Evolutionary conservation across 2,797 vertebrate genomes (phyloP), one percentile per base, ranked within the genome.

Genomic region (Chaetodon trifasciatus): DNA sequence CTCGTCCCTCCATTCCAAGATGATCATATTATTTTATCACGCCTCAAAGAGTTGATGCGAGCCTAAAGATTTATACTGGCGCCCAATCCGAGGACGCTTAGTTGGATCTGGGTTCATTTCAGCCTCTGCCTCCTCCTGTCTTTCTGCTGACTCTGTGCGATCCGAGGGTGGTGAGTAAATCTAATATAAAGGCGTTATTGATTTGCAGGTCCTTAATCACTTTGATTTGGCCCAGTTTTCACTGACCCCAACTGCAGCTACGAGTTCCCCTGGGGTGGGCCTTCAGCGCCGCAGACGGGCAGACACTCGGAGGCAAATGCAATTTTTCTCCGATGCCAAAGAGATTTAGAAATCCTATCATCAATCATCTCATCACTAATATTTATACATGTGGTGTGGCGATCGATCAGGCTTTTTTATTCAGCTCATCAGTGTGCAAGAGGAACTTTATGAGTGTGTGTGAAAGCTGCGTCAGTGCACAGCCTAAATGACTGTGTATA

Each of bases 131-230:
- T 63, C 40, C 64, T 78, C 69, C 70, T 74, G 5, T 88, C 85
- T 91, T 95, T 94, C 90, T 94, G 95, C 94, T 95, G 95, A 96
- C 92, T 82, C 79, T 3, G 91, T 86, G 82, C 74, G 74, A 94
- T 92, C 82, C 53, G 55, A 65, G 74, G 63, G 85, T 84, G 84
- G 86, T 66, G 79, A 92, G 91, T 91, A 93, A 95, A 95, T 95
- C 93, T 94, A 93, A 95, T 95, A 95, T 95, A 95, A 94, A 95
- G 91, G 90, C 86, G 58, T 90, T 94, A 96, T 95, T 94, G 95
- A 95, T 95, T 93, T 77, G 87, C 84, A 65, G 90, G 82, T 88
- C 89, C 91, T 94, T 95, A 95, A 95, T 96, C 95, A 95, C 94
- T 95, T 92, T 93, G 95, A 95, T 93, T 94, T 82, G 85, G 91